These are phyloP conservation scores for Metacarcinus magister DNA, from an alignment of 2,888 invertebrate species.

Conservation along the genomic window DNA sequence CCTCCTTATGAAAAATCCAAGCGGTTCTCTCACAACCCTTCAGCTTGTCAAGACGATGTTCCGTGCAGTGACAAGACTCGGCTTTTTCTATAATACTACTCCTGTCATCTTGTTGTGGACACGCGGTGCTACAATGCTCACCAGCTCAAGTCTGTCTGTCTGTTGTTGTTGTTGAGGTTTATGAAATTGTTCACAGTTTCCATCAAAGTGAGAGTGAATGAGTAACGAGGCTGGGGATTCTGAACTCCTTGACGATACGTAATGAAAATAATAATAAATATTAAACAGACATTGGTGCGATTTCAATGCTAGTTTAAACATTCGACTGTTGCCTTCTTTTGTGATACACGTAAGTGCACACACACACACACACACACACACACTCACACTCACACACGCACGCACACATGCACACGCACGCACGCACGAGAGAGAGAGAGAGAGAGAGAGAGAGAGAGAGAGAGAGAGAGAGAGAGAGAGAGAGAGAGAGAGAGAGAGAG, in stretches of 20 bases:
- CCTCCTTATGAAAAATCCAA: not conserved
- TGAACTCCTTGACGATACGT: not conserved
- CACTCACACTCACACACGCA: not conserved
- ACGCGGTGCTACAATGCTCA: too few species aligned
- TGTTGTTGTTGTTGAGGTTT: too few species aligned
- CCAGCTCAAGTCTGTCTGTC: too few species aligned
- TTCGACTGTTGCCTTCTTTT: too few species aligned
- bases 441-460: slow-evolving; percentile 29
- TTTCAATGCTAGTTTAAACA: too few species aligned
- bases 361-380: slow-evolving; percentile 48
- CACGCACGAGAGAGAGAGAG: not conserved
- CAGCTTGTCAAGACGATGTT: too few species aligned
- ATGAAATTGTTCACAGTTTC: too few species aligned
- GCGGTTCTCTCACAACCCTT: too few species aligned
- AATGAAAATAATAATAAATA: not conserved
- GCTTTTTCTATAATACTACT: too few species aligned
- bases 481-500: not conserved
- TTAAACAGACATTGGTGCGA: not conserved
- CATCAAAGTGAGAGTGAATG: not conserved
- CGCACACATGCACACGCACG: not conserved
- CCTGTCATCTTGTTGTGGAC: too few species aligned
- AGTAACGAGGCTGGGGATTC: not conserved
- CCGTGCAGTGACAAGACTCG: too few species aligned
- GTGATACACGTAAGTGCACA: not conserved
- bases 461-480: slow-evolving; percentile 38